These are phyloP conservation scores for Aphelenchoides bicaudatus DNA, from an alignment of 2,888 invertebrate genomes.

Conservation along the genomic window DNA sequence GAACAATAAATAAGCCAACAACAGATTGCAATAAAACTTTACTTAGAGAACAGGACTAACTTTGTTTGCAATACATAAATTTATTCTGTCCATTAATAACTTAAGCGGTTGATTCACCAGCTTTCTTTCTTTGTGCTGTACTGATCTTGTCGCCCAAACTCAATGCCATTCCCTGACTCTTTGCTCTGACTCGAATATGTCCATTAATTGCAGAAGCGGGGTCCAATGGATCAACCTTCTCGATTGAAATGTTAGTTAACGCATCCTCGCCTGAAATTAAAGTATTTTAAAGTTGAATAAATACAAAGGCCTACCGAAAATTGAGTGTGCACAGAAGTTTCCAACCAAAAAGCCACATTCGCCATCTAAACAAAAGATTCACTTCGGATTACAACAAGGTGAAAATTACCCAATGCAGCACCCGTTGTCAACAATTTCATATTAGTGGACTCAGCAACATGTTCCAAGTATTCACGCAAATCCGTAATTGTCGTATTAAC, in stretches of 20 bases:
- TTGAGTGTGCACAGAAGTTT: conserved; percentile 79
- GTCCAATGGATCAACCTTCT: conserved; percentile 68
- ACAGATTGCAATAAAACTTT: too few relatives aligned
- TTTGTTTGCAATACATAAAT: too few relatives aligned
- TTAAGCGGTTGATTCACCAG: conserved; percentile 12
- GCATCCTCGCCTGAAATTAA: conserved; percentile 99
- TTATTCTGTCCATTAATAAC: too few relatives aligned
- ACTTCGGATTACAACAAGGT: conserved; percentile 4
- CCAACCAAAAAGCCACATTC: conserved; percentile 99
- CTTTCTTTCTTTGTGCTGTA: conserved; percentile 12
- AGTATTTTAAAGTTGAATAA: too few relatives aligned
- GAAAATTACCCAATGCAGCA: conserved; percentile 66
- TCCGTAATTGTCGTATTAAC: conserved; percentile 76
- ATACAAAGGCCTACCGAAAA: too few relatives aligned
- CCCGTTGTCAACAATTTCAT: conserved; percentile 98
- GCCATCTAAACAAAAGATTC: conserved; percentile 65
- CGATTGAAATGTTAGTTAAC: conserved; percentile 94
- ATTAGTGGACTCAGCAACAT: conserved; percentile 87
- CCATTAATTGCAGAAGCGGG: conserved; percentile 81
- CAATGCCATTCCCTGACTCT: conserved; percentile 98
- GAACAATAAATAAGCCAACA: too few relatives aligned
- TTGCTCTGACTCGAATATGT: conserved; percentile 94
- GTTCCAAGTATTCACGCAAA: conserved; percentile 84
- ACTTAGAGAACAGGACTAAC: too few relatives aligned
- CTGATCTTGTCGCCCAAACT: conserved; percentile 84